Evolutionary conservation across 2,888 invertebrate species (phyloP).

Genomic region (Pristionchus exspectatus): DNA sequence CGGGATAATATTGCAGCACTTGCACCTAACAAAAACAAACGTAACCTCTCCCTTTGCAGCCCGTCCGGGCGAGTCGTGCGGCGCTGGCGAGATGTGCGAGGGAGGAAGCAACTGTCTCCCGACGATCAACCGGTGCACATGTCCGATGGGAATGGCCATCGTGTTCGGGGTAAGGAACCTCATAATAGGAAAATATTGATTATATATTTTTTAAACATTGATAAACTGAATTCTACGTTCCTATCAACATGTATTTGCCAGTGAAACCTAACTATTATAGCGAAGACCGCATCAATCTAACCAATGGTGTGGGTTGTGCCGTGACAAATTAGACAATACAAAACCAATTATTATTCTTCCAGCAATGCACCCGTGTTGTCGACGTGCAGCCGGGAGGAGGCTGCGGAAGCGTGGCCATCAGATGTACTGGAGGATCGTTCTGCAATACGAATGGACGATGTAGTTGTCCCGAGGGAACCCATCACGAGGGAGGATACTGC

Average conservation of each 20-base stretch:
- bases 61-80: constrained; percentile 72
- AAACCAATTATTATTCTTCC: constrained; percentile 12
- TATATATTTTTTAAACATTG: not conserved
- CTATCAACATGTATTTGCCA: no score
- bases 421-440: constrained; percentile 60
- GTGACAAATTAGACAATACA: not conserved
- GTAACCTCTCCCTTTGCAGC: constrained; percentile 59
- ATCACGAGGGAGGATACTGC: constrained; percentile 49
- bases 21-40: no score
- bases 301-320: no score
- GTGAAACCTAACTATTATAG: no score
- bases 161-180: constrained; percentile 12
- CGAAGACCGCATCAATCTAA: no score
- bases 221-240: not conserved
- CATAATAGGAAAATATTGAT: no score
- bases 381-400: constrained; percentile 52
- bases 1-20: not conserved
- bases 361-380: constrained; percentile 52
- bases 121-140: constrained; percentile 43
- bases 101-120: constrained; percentile 61
- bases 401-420: constrained; percentile 16
- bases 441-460: constrained; percentile 58
- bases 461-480: constrained; percentile 56
- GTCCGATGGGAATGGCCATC: constrained; percentile 33
- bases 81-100: constrained; percentile 67